Percentiles rank a stretch among this genome's conserved stretches.
Conservation (phyloP, 2,113 vertebrate genomes). For the Hypomesus transpacificus region DNA sequence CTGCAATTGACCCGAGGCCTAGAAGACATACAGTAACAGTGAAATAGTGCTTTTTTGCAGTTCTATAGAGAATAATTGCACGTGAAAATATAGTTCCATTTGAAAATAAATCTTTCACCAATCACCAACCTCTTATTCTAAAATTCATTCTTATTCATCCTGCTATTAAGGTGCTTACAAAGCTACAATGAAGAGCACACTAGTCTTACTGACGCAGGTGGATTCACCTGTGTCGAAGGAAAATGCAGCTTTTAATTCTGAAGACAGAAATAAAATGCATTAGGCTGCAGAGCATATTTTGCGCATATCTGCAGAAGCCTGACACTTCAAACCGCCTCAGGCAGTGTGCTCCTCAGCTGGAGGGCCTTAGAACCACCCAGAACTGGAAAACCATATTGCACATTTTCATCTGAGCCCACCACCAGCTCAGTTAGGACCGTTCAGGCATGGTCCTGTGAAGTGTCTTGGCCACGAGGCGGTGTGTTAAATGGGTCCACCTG, state of each 20-base stretch:
- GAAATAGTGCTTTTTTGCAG: conserved; percentile 15
- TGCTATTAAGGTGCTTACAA: no score
- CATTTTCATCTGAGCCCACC: conserved; percentile 16
- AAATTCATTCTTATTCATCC: neutral
- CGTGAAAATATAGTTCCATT: neutral
- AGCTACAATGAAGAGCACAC: no score
- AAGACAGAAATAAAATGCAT: conserved; percentile 44
- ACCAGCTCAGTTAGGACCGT: conserved; percentile 15
- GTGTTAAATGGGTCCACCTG: conserved; percentile 56
- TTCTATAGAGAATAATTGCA: neutral
- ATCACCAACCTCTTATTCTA: conserved; percentile 3
- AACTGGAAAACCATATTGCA: conserved; percentile 47
- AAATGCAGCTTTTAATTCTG: conserved; percentile 11
- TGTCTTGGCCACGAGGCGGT: neutral
- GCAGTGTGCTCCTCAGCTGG: conserved; percentile 35
- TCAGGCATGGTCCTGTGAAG: conserved; percentile 23
- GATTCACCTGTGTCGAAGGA: no score
- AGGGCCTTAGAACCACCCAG: conserved; percentile 47
- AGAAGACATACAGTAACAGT: conserved; percentile 18
- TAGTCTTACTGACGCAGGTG: no score
- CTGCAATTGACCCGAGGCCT: neutral
- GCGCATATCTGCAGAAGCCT: conserved; percentile 44
- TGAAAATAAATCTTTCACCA: conserved; percentile 38
- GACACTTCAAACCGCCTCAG: conserved; percentile 37
- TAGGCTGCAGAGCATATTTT: conserved; percentile 35